A percentile compares a stretch with the other conserved stretches of the same genome.
Evolutionary conservation across 2,797 vertebrate genomes (phyloP).

Genomic region (Trematomus bernacchii): DNA sequence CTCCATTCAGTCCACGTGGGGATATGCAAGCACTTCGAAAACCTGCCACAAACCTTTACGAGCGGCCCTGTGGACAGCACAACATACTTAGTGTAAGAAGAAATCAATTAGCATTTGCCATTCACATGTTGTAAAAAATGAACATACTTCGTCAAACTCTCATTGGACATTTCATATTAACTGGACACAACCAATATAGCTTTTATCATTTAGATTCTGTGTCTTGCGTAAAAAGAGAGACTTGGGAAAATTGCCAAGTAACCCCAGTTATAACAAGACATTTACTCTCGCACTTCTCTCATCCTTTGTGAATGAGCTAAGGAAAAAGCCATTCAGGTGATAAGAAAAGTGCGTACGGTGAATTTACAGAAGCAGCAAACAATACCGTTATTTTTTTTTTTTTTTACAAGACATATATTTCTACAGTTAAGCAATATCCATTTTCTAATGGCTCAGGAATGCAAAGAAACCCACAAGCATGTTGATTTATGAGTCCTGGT

Average conservation of each 20-base stretch:
- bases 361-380: not conserved
- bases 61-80: not conserved
- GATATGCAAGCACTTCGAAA: not conserved
- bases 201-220: conserved; percentile 74
- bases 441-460: too few relatives aligned
- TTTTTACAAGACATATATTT: not conserved
- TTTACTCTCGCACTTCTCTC: conserved; percentile 88
- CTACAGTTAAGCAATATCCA: too few relatives aligned
- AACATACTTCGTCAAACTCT: too few relatives aligned
- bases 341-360: conserved; percentile 84
- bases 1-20: conserved; percentile 40
- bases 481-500: not conserved
- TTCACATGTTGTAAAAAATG: accelerated
- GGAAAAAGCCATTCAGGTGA: conserved; percentile 75
- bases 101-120: accelerated
- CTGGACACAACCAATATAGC: too few relatives aligned
- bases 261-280: conserved; percentile 92
- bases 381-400: not conserved
- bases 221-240: conserved; percentile 90
- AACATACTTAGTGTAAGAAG: accelerated
- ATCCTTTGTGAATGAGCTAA: conserved; percentile 79
- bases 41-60: not conserved
- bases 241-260: conserved; percentile 76
- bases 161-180: too few relatives aligned
- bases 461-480: too few relatives aligned